These are phyloP conservation scores for Perdix hodgsoniae DNA, from an alignment of 2,797 vertebrate species.

Conservation along the genomic window DNA sequence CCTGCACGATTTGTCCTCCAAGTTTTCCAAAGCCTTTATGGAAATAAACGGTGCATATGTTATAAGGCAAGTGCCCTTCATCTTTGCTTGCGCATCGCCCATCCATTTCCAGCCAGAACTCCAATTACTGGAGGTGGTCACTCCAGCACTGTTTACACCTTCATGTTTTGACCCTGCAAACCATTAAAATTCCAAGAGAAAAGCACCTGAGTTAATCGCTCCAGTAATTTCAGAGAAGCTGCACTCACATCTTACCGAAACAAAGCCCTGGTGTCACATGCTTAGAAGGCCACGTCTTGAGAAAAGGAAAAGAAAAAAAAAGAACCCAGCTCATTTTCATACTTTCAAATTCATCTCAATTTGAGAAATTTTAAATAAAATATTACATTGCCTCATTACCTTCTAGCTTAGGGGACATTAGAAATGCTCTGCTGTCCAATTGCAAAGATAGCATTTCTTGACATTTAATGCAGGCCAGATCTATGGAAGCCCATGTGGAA, in stretches of 20 bases:
- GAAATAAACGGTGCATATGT: slow-evolving; percentile 30
- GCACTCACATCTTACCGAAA: neutral
- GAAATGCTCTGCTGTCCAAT: neutral
- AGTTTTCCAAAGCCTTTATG: slow-evolving; percentile 34
- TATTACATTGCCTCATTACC: neutral
- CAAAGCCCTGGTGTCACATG: rapidly evolving
- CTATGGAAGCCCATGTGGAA: neutral
- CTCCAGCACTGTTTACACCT: neutral
- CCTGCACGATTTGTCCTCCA: neutral
- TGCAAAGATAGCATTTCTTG: neutral
- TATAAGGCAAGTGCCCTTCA: neutral
- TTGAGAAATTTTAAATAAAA: neutral
- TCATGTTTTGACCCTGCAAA: neutral
- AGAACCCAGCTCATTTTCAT: neutral
- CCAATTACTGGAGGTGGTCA: neutral
- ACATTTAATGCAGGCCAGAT: neutral
- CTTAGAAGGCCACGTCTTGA: neutral
- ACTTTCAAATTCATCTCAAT: neutral
- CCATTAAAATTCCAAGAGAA: neutral
- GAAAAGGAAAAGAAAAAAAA: neutral
- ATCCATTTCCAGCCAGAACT: neutral
- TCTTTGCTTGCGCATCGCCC: neutral
- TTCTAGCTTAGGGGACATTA: neutral
- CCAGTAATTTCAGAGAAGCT: neutral
- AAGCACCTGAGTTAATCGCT: neutral